Percentiles rank a stretch among this genome's conserved stretches.
Evolutionary conservation across 1,140 invertebrate species (phyloP).

Genomic region (Aphelinus certus): DNA sequence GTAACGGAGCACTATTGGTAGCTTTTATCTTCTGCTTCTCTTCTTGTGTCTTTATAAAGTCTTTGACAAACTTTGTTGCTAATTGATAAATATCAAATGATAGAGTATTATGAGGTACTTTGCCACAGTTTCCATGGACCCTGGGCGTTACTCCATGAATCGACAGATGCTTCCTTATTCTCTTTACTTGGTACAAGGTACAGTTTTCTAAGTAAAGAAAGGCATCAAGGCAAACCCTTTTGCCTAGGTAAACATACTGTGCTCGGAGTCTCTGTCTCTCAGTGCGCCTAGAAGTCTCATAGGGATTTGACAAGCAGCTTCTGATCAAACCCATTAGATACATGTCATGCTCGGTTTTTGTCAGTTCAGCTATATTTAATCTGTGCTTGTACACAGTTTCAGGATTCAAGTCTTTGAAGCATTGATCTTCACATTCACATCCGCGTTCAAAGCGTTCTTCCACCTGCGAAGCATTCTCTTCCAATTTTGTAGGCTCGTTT

Average conservation of each 20-base stretch:
- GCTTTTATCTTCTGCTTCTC: slow-evolving; percentile 57
- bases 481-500: slow-evolving; percentile 66
- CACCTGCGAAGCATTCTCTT: slow-evolving; percentile 72
- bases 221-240: slow-evolving; percentile 80
- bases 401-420: slow-evolving; percentile 76
- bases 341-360: slow-evolving; percentile 76
- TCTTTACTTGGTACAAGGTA: slow-evolving; percentile 81
- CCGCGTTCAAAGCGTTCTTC: slow-evolving; percentile 75
- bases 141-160: slow-evolving; percentile 80
- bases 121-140: slow-evolving; percentile 81
- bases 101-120: slow-evolving; percentile 84
- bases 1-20: slow-evolving; percentile 67
- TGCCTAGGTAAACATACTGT: slow-evolving; percentile 80
- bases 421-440: slow-evolving; percentile 80
- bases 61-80: slow-evolving; percentile 79
- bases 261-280: slow-evolving; percentile 76
- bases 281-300: slow-evolving; percentile 76
- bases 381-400: slow-evolving; percentile 80
- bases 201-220: slow-evolving; percentile 84
- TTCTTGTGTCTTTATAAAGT: slow-evolving; percentile 73
- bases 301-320: slow-evolving; percentile 80
- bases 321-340: slow-evolving; percentile 84
- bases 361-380: slow-evolving; percentile 81
- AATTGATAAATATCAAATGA: slow-evolving; percentile 81
- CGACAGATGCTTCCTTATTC: slow-evolving; percentile 81